Base-by-base conservation (phyloP, 2,797 vertebrate genomes). In the Chelidonichthys spinosus region DNA sequence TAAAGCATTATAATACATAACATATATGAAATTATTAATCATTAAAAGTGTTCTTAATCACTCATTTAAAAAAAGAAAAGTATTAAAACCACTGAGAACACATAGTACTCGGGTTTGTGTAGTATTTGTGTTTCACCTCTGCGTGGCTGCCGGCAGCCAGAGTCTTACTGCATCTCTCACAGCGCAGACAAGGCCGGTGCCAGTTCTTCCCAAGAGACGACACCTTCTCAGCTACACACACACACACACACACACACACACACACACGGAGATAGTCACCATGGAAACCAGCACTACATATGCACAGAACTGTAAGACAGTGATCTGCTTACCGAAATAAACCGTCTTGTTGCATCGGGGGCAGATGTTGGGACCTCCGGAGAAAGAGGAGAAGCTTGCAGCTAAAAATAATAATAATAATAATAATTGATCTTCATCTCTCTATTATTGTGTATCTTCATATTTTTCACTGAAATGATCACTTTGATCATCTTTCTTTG, bases 261-360 rank as follows among this genome's bases (percentile, higher is more conserved):
- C 13, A 25, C 25, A 64, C 36, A 44, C 15, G 40, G 40, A 61
- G 74, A 85, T 15, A 14, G 77, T 84, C 74, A 68, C 67, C 67
- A 79, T 18, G 54, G 81, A 63, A 73, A 95, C 95, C 85, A 89
- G 91, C 56, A 53, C 54, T 32, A 17, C 60, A 56, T 43, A 62
- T 64, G 49, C 36, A 25, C 50, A 40, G 5, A 56, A 54, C 90
- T 95, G 92, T 75, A 40, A 39, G 43, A 64, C 84, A 56, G 0
- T 3, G 2, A 15, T 55, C 17, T 71, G 83, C 95, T 94, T 79
- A 96, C 96, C 96, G 33, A 96, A 96, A 73, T 94, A 96, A 2
- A 96, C 96, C 0, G 94, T 94, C 72, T 95, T 94, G 81, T 92
- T 92, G 87, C 96, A 96, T 13, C 95, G 90, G 18, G 95, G 95